A percentile compares a stretch with the other conserved stretches of the same genome.
Evolutionary conservation across 1,140 invertebrate species (phyloP).

Genomic region (Lamellibrachia luymesi): DNA sequence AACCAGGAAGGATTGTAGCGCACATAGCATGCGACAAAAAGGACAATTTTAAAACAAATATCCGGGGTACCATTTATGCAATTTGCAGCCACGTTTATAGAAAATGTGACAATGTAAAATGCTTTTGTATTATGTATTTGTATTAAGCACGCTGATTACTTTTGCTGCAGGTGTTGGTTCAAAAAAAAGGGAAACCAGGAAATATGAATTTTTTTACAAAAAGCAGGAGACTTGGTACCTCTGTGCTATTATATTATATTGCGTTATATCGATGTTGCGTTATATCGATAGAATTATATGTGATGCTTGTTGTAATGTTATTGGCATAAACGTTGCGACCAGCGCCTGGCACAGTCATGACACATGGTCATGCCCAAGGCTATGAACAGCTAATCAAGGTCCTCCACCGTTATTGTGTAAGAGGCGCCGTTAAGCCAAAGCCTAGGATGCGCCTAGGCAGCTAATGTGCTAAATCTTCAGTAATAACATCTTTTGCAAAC

Average conservation of each 20-base stretch:
- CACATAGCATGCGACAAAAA: background rate
- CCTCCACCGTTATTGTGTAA: background rate
- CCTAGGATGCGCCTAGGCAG: background rate
- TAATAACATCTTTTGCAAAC: conserved; percentile 5
- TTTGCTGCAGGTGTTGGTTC: too few relatives aligned
- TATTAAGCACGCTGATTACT: too few relatives aligned
- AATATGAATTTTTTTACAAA: too few relatives aligned
- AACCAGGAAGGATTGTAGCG: too few relatives aligned
- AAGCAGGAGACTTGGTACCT: too few relatives aligned
- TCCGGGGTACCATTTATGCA: background rate
- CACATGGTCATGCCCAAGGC: background rate
- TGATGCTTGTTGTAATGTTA: background rate
- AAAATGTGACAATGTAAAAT: background rate
- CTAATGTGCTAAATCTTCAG: background rate
- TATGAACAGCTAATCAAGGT: background rate
- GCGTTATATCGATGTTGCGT: background rate
- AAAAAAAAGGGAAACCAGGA: too few relatives aligned
- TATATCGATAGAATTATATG: background rate
- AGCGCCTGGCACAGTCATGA: background rate
- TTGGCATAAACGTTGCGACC: background rate
- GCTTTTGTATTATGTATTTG: too few relatives aligned
- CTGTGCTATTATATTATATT: too few relatives aligned
- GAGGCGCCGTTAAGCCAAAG: background rate
- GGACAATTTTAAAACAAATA: background rate
- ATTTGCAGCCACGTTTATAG: background rate